Evolutionary conservation across 2,888 invertebrate genomes (phyloP), one percentile per base, ranked within the genome.

Genomic region (Neocrepidodera transversa): DNA sequence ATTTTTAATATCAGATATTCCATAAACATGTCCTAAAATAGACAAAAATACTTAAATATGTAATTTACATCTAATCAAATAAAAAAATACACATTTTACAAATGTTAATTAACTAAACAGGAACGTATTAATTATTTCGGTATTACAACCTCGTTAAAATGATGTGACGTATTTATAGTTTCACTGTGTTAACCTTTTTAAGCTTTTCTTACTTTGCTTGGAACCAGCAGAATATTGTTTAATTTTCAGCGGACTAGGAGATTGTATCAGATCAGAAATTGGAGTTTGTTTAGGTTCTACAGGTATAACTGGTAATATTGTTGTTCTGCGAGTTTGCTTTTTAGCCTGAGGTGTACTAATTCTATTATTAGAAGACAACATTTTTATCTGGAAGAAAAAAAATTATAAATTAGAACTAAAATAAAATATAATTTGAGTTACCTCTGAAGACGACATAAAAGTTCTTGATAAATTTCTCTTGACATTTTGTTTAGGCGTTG

Each of bases 231-330:
- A 64, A 58, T 68, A 66, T 10, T 63, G 54, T 54, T 71, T 71
- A 10, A 71, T 66, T 62, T 71, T 74, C 1, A 75, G 76, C 1
- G 78, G 78, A 58, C 77, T 77, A 3, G 75, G 72, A 1, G 76
- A 60, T 32, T 64, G 60, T 10, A 57, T 45, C 17, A 60, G 30
- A 13, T 66, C 60, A 1, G 30, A 18, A 6, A 45, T 20, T 1
- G 35, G 4, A 26, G 45, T 61, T 28, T 53, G 40, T 1, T 50
- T 8, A 7, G 38, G 47, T 1, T 64, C 57, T 17, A 36, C 45
- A 8, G 62, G 63, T 23, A 68, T 50, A 3, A 70, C 64, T n/a
- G 68, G 63, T 30, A 62, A 38, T 2, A 62, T 30, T 16, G 63
- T 62, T n/a, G 63, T 30, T 28, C 63, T 49, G 14, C 60, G 59